Conservation (phyloP, 2,113 vertebrate genomes). For the Neogale vison region DNA sequence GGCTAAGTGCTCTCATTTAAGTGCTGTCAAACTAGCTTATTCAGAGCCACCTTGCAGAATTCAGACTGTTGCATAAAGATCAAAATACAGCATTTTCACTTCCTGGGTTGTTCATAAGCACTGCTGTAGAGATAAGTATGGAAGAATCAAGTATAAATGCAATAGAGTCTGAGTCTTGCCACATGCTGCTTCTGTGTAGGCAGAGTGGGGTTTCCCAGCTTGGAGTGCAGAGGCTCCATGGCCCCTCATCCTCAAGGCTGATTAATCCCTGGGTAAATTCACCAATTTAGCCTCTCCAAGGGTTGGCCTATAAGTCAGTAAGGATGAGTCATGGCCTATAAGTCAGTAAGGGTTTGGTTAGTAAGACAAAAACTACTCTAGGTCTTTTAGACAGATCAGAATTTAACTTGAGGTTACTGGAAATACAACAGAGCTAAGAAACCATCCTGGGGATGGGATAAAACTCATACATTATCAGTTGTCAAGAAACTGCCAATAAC, state of each 20-base stretch:
- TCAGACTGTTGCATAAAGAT: not conserved
- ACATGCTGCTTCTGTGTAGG: not conserved
- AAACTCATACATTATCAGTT: not conserved
- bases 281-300: not conserved
- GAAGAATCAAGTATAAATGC: not conserved
- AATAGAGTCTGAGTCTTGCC: not conserved
- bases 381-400: not conserved
- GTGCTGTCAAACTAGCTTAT: not conserved
- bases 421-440: not conserved
- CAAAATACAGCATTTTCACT: not conserved
- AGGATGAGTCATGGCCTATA: not conserved
- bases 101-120: not conserved
- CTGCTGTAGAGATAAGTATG: not conserved
- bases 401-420: not conserved
- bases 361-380: not conserved
- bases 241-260: accelerated
- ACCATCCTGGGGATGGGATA: not conserved
- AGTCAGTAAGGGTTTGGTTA: not conserved
- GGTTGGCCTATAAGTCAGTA: not conserved
- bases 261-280: not conserved
- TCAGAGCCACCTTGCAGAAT: not conserved
- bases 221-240: not conserved
- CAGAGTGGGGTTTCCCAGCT: not conserved
- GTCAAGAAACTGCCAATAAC: not conserved
- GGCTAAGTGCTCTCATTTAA: not conserved